These are phyloP conservation scores for Drosophila subsilvestris DNA, from an alignment of 2,888 invertebrate genomes.

Conservation along the genomic window DNA sequence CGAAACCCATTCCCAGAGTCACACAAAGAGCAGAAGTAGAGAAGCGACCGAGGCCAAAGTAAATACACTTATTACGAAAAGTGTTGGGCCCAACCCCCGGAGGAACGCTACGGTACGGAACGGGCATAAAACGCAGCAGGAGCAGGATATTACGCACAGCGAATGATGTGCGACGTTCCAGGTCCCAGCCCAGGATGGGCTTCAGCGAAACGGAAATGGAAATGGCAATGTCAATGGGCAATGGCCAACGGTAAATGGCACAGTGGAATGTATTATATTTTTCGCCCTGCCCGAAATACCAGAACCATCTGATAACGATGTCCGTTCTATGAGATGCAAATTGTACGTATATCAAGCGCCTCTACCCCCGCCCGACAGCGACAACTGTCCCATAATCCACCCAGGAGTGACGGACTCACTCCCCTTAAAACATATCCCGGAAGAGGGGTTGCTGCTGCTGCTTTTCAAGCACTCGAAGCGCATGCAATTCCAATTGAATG, in stretches of 20 bases:
- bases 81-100: conserved; percentile 65
- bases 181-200: not conserved
- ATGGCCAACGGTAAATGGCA: conserved; percentile 43
- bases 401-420: not conserved
- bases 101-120: conserved; percentile 5
- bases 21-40: conserved; percentile 20
- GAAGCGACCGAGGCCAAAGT: conserved; percentile 51
- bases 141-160: conserved; percentile 65
- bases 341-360: conserved; percentile 33
- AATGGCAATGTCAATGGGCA: conserved; percentile 44
- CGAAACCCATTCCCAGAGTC: conserved; percentile 71
- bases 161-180: conserved; percentile 25
- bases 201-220: conserved; percentile 9
- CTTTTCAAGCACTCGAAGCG: conserved; percentile 28
- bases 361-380: conserved; percentile 30
- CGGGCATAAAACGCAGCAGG: conserved; percentile 74
- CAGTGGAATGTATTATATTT: conserved; percentile 29
- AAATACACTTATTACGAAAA: conserved; percentile 81
- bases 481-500: conserved; percentile 41
- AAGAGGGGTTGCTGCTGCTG: conserved; percentile 23
- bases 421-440: conserved; percentile 17
- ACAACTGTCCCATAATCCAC: conserved; percentile 29
- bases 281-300: conserved; percentile 26
- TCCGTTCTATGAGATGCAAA: conserved; percentile 49
- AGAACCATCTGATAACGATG: conserved; percentile 49